phyloP scores from a whole-genome alignment of 2,113 vertebrate species.

The Lanius collurio region DNA sequence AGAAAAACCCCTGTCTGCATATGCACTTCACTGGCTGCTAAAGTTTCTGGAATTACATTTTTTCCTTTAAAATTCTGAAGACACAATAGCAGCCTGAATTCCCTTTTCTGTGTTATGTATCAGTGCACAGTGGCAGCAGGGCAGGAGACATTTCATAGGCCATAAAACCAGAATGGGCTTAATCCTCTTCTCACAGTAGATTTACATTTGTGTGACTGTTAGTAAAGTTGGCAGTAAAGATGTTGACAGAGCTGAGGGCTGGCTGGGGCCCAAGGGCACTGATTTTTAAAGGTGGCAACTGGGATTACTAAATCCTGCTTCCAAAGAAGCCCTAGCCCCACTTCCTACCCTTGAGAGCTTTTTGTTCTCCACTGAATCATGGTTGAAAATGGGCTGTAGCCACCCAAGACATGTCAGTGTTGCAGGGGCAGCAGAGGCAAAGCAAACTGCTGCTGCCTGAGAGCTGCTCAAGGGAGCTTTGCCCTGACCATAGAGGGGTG shows the following conservation, averaged over 20 bases:
- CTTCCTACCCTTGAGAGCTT: slow-evolving; percentile 16
- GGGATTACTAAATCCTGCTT: slow-evolving; percentile 29
- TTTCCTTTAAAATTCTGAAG: not conserved
- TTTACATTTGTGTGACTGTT: slow-evolving; percentile 56
- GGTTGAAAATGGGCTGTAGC: not conserved
- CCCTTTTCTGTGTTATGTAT: not conserved
- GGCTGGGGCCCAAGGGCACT: slow-evolving; percentile 42
- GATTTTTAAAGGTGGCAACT: slow-evolving; percentile 36
- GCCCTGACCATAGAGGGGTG: not conserved
- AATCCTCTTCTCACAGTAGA: slow-evolving; percentile 55
- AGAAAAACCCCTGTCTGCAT: not conserved
- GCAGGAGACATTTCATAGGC: slow-evolving; percentile 35
- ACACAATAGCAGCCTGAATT: not conserved
- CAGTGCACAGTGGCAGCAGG: not conserved
- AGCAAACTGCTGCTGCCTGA: not conserved
- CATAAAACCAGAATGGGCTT: slow-evolving; percentile 44
- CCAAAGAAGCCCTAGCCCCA: slow-evolving; percentile 23
- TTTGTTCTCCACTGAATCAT: slow-evolving; percentile 18
- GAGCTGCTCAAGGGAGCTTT: not conserved
- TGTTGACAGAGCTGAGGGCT: slow-evolving; percentile 46
- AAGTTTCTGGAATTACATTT: not conserved
- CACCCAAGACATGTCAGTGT: not conserved
- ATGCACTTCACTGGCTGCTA: not conserved
- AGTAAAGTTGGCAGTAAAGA: slow-evolving; percentile 53
- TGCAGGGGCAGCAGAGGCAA: not conserved